Base-by-base conservation (phyloP, 2,888 invertebrate species). In the Cheilosia vulpina region DNA sequence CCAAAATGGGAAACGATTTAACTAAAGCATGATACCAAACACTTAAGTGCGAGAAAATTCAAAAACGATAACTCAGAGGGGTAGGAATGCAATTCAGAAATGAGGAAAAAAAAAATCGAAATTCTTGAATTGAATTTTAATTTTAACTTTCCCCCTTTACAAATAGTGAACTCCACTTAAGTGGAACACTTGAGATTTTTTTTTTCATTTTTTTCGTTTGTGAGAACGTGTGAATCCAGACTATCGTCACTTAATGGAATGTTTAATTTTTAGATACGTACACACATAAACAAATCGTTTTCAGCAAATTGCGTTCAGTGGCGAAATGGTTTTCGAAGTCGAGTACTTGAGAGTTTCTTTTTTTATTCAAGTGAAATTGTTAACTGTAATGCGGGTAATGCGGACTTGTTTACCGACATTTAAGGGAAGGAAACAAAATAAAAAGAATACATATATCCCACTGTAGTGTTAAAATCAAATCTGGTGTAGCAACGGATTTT, bases 121-220 rank as follows among this genome's bases (percentile, higher is more conserved):
- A 27, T 72, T 72, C 65, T 73, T 24, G 65, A 73, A 73, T 52
- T 60, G 52, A 66, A 66, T 50, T 75, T 80, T 76, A 63, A 63
- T 75, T 80, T 80, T 68, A 76, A 63, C 69, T 68, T 75, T 47
- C 76, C 76, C 68, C 63, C 47, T 63, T 62, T 68, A 13, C 19
- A 17, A 66, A 75, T 45, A 24, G 57, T 62, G 50, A 81, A 76
- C 76, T 57, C 43, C 7, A 76, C 63, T 76, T 81, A 65, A 81
- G 66, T 80, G 66, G 75, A 80, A 57, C 80, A 75, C 80, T 80
- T 80, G 68, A 78, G 79, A 68, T 63, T 41, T 63, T 57, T 75
- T 68, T 43, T 50, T 41, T 53, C 6, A 7, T 21, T 27, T 24
- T 5, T 27, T 27, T 27, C 31, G 13, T 47, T 47, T 52, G 66